Percentiles rank a stretch among this genome's conserved stretches.
Evolutionary conservation across 2,113 vertebrate species (phyloP).

Genomic region (Eulemur macaco): DNA sequence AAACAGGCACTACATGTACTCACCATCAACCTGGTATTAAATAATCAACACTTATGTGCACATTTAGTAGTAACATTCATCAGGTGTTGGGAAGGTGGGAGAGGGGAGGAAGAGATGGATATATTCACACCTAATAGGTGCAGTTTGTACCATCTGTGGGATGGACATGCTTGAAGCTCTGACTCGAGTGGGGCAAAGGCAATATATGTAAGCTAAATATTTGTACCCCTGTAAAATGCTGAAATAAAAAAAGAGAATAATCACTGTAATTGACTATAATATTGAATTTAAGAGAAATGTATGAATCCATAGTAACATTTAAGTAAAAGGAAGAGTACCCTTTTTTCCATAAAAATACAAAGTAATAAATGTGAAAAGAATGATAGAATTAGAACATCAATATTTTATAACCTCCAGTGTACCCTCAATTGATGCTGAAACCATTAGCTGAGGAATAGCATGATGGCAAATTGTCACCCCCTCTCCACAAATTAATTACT

Average conservation of each 20-base stretch:
- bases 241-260: background rate
- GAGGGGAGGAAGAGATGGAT: too few relatives aligned
- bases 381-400: background rate
- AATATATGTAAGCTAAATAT: too few relatives aligned
- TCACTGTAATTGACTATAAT: background rate
- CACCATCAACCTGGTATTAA: too few relatives aligned
- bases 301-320: background rate
- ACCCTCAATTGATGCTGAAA: background rate
- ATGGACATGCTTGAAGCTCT: too few relatives aligned
- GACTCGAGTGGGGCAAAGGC: too few relatives aligned
- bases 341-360: conserved; percentile 28
- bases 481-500: background rate
- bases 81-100: too few relatives aligned
- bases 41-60: too few relatives aligned
- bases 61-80: too few relatives aligned
- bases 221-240: too few relatives aligned
- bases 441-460: background rate
- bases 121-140: too few relatives aligned
- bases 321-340: background rate
- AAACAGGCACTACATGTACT: too few relatives aligned
- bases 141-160: too few relatives aligned
- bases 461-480: background rate
- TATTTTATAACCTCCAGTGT: background rate
- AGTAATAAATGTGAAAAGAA: background rate
- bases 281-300: background rate